A percentile compares a stretch with the other conserved stretches of the same genome.
phyloP scores from a whole-genome alignment of 2,888 invertebrate genomes.

The Agrypnus murinus region DNA sequence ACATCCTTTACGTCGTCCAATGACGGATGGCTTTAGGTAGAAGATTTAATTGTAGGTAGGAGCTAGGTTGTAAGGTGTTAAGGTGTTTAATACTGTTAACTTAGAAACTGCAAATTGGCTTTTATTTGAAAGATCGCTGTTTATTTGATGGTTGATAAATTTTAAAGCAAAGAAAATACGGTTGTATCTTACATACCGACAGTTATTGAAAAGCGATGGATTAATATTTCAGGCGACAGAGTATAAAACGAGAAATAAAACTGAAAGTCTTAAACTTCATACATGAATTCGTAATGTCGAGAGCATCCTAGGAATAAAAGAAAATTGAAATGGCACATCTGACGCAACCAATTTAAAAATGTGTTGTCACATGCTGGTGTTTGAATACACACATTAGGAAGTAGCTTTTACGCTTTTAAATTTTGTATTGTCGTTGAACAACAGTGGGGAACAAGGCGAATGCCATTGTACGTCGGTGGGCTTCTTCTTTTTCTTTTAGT shows the following conservation, averaged over 20 bases:
- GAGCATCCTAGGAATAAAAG: constrained; percentile 26
- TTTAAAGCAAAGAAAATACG: constrained; percentile 29
- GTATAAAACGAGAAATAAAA: constrained; percentile 30
- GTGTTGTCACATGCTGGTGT: constrained; percentile 46
- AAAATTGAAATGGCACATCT: constrained; percentile 49
- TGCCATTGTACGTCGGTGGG: constrained; percentile 55
- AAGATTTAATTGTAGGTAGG: too few species aligned
- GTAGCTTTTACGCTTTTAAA: constrained; percentile 55
- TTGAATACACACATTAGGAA: constrained; percentile 55
- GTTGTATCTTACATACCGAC: constrained; percentile 23
- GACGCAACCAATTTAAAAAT: constrained; percentile 48
- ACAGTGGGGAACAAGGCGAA: constrained; percentile 50
- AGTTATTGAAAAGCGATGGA: constrained; percentile 34
- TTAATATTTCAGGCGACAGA: constrained; percentile 28
- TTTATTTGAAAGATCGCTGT: constrained; percentile 24
- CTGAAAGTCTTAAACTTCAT: constrained; percentile 21
- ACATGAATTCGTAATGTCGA: constrained; percentile 37
- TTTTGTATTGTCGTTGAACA: constrained; percentile 55
- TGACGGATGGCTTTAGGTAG: too few species aligned
- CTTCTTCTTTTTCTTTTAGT: constrained; percentile 56
- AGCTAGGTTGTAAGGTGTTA: too few species aligned
- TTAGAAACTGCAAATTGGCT: not conserved
- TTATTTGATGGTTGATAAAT: constrained; percentile 29
- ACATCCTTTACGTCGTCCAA: too few species aligned
- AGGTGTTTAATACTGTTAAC: not conserved